A percentile compares a stretch with the other conserved stretches of the same genome.
phyloP scores from a whole-genome alignment of 2,888 invertebrate genomes.

The Yponomeuta cagnagella region DNA sequence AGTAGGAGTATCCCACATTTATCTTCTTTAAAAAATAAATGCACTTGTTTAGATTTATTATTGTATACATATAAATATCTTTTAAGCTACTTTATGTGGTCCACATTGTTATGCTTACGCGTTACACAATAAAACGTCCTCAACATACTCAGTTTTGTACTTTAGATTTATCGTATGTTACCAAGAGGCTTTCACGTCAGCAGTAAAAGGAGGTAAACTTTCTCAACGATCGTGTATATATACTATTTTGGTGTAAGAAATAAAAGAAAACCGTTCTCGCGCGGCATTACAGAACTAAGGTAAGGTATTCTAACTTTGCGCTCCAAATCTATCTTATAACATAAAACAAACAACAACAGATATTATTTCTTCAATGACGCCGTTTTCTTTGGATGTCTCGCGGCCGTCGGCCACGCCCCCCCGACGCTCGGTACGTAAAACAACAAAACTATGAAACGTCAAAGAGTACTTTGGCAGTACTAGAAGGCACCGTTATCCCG shows the following conservation, averaged over 20 bases:
- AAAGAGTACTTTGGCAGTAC: conserved; percentile 48
- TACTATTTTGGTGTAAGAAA: background rate
- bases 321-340: conserved; percentile 26
- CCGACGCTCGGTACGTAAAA: conserved; percentile 19
- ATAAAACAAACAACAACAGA: conserved; percentile 47
- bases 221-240: background rate
- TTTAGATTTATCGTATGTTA: conserved; percentile 50
- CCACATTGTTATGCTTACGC: conserved; percentile 63
- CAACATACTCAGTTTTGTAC: conserved; percentile 53
- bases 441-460: conserved; percentile 32
- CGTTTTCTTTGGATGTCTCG: conserved; percentile 59
- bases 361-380: conserved; percentile 53
- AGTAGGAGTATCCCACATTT: conserved; percentile 1
- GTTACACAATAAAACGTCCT: conserved; percentile 52
- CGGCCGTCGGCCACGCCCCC: conserved; percentile 24
- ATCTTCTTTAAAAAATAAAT: conserved; percentile 12
- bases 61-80: conserved; percentile 28
- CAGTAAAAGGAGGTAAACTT: background rate
- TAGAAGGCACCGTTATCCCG: conserved; percentile 44
- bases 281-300: conserved; percentile 3
- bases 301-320: background rate
- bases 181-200: conserved; percentile 21
- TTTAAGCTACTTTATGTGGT: conserved; percentile 37
- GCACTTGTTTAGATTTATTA: conserved; percentile 6
- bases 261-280: background rate